phyloP scores from a whole-genome alignment of 1,140 invertebrate genomes.

The Sycophaga agraensis region DNA sequence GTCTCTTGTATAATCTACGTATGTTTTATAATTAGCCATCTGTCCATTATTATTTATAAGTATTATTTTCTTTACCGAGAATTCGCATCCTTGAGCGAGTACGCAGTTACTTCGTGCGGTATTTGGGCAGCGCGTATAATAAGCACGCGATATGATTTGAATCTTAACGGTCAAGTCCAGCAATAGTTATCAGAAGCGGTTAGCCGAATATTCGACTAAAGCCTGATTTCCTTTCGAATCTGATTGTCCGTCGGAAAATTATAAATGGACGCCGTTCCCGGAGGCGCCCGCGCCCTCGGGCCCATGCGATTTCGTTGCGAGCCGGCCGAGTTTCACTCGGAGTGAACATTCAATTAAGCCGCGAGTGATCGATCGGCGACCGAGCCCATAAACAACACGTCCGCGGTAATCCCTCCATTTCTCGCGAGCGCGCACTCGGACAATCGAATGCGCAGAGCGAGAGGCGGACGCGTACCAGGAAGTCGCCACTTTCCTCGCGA shows the following conservation, averaged over 20 bases:
- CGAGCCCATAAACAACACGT: background rate
- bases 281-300: no score
- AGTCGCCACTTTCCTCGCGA: conserved; percentile 9
- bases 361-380: background rate
- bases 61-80: no score
- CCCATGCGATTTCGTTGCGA: background rate
- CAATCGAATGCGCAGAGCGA: conserved; percentile 34
- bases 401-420: conserved; percentile 15
- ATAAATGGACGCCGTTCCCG: background rate
- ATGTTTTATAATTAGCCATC: no score
- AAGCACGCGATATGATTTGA: no score
- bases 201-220: no score
- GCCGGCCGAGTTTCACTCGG: background rate
- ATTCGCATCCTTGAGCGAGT: no score
- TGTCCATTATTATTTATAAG: no score
- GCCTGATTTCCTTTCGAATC: background rate
- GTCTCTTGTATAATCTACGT: no score
- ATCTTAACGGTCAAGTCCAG: no score
- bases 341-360: conserved; percentile 20
- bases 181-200: no score
- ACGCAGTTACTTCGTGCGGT: no score
- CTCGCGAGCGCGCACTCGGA: conserved; percentile 4
- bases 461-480: background rate
- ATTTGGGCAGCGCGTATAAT: no score
- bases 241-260: background rate